Evolutionary conservation across 2,113 vertebrate species (phyloP).

Genomic region (Sturnira hondurensis): DNA sequence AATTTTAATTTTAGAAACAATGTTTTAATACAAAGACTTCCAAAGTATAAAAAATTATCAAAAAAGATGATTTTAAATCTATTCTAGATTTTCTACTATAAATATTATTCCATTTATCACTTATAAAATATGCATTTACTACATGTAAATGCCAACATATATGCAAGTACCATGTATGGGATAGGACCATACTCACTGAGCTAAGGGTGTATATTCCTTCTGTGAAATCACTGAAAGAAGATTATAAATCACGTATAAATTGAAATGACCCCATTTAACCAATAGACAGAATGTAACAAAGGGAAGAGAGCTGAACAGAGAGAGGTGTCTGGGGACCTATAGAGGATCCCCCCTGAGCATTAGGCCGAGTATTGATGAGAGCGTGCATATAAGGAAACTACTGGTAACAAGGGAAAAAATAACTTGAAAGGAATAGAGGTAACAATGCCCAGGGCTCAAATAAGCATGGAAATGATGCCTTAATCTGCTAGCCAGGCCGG

Average conservation of each 20-base stretch:
- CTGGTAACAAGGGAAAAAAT: not conserved
- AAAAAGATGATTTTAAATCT: not conserved
- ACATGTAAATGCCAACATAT: not conserved
- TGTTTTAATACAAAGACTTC: not conserved
- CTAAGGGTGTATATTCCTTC: slow-evolving; percentile 44
- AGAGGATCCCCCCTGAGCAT: not conserved
- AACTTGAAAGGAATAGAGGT: not conserved
- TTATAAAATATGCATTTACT: not conserved
- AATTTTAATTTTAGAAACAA: not conserved
- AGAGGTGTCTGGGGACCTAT: not conserved
- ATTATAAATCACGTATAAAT: slow-evolving; percentile 65
- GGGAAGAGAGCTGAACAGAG: not conserved
- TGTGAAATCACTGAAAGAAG: not conserved
- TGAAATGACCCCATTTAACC: slow-evolving; percentile 43
- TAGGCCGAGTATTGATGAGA: not conserved
- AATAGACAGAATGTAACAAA: slow-evolving; percentile 8
- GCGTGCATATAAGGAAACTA: not conserved
- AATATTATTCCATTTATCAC: not conserved
- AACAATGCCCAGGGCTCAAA: not conserved
- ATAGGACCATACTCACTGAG: slow-evolving; percentile 9
- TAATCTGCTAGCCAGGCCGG: not conserved
- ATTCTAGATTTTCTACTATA: not conserved
- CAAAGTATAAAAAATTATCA: not conserved
- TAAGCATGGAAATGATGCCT: not conserved
- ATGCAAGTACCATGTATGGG: not conserved